A percentile compares a stretch with the other conserved stretches of the same genome.
Evolutionary conservation across 2,888 invertebrate genomes (phyloP).

Genomic region (Steinernema hermaphroditum): DNA sequence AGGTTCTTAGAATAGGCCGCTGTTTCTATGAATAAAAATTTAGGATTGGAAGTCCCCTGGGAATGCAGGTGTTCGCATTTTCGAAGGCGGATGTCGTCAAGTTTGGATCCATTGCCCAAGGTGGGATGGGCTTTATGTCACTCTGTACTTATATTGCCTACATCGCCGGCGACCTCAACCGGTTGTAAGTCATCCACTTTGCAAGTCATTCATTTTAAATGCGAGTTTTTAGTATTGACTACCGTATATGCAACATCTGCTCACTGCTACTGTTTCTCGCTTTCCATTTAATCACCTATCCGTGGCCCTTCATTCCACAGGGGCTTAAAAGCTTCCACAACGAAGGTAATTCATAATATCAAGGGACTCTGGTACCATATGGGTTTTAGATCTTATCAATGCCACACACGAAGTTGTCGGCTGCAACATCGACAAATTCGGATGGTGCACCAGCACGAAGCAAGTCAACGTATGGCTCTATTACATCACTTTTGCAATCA

Average conservation of each 20-base stretch:
- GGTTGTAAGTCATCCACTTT: slow-evolving; percentile 36
- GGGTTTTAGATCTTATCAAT: not conserved
- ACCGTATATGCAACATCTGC: slow-evolving; percentile 45
- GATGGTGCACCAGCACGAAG: slow-evolving; percentile 36
- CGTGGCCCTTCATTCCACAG: slow-evolving; percentile 51
- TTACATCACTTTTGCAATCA: slow-evolving; percentile 51
- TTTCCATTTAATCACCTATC: slow-evolving; percentile 55
- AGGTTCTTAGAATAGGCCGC: slow-evolving; percentile 47
- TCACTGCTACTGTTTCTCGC: slow-evolving; percentile 43
- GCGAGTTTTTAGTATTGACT: slow-evolving; percentile 44
- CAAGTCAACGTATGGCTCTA: slow-evolving; percentile 42
- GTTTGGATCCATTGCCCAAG: slow-evolving; percentile 66
- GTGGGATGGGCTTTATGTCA: slow-evolving; percentile 59
- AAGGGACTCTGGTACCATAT: no score
- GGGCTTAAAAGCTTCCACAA: slow-evolving; percentile 34
- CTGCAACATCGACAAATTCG: slow-evolving; percentile 36
- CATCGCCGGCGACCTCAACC: slow-evolving; percentile 62
- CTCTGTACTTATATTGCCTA: slow-evolving; percentile 66
- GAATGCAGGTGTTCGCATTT: slow-evolving; percentile 69
- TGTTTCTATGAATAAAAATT: not conserved
- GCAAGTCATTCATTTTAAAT: no score
- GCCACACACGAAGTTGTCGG: slow-evolving; percentile 34
- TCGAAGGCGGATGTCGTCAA: slow-evolving; percentile 66
- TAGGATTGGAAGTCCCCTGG: slow-evolving; percentile 66
- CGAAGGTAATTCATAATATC: slow-evolving; percentile 31